Base-by-base conservation (phyloP, 2,888 invertebrate genomes). In the Seira musarum region DNA sequence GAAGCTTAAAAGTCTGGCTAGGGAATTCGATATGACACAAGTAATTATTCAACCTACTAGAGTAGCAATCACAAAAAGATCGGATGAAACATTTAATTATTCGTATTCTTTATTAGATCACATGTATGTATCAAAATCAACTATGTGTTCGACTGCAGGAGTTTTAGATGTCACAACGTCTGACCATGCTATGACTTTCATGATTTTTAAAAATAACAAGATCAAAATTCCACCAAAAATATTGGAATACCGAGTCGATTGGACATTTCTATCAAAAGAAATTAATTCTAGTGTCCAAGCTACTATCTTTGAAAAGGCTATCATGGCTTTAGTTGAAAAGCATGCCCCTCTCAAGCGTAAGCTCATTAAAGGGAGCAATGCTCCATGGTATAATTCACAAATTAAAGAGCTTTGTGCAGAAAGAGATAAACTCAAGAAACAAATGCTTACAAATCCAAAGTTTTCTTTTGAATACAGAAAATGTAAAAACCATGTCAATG, bases 41-140 rank as follows among this genome's bases (percentile, higher is more conserved):
- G n/a, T 30, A 24, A 35, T 70, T 6, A 13, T 25, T 22, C 17
- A 13, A 8, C 70, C 78, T 1, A 78, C 78, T 19, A 71, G 78
- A 67, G 19, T 66, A 0, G 64, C 70, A 13, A 17, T 22, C 15
- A 19, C 3, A 2, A 8, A 24, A 35, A 30, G 15, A 13, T 6
- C n/a, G 10, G 57, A 21, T 21, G 17, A 1, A n/a, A n/a, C n/a
- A n/a, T n/a, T n/a, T n/a, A n/a, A n/a, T n/a, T n/a, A n/a, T n/a
- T n/a, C n/a, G n/a, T n/a, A n/a, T n/a, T 66, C 71, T 6, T 21
- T 78, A 3, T 0, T 78, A 3, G 78, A 78, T 46, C 78, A 71
- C 15, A 71, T 71, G 19, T 78, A 66, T 71, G 60, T 66, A 15
- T 66, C 66, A 19, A 19, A 1, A 17, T 0, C 6, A 19, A 46